A percentile compares a stretch with the other conserved stretches of the same genome.
Conservation (phyloP, 2,888 invertebrate species). For the Drosophila pseudotalamancana region DNA sequence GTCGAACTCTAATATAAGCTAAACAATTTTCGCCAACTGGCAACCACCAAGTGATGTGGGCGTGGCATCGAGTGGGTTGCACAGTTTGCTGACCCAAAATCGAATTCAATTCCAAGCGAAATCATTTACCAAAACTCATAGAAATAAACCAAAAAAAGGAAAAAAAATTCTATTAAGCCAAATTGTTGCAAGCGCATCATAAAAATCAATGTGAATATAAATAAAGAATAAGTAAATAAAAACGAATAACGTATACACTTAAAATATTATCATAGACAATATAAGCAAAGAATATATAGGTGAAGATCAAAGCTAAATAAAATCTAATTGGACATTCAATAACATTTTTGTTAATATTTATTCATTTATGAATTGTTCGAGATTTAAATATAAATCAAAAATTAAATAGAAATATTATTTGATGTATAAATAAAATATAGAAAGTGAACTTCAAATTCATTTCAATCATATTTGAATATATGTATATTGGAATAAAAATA, state of each 20-base stretch:
- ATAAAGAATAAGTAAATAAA: neutral
- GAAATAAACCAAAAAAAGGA: conserved; percentile 60
- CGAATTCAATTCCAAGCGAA: conserved; percentile 57
- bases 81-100: conserved; percentile 27
- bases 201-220: conserved; percentile 23
- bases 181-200: conserved; percentile 50
- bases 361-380: no score
- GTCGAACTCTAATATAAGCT: conserved; percentile 47
- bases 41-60: conserved; percentile 49
- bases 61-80: conserved; percentile 4
- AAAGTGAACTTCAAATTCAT: no score
- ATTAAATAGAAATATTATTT: neutral
- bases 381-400: neutral
- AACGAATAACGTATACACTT: conserved; percentile 1
- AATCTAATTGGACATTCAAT: no score
- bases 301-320: no score
- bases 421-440: neutral
- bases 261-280: no score
- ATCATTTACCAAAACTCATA: conserved; percentile 45
- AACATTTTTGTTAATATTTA: no score
- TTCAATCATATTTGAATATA: no score
- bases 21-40: conserved; percentile 63
- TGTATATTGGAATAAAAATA: neutral
- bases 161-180: conserved; percentile 58
- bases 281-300: no score